Base-by-base conservation (phyloP, 2,113 vertebrate genomes). In the Cyprichromis sp. region DNA sequence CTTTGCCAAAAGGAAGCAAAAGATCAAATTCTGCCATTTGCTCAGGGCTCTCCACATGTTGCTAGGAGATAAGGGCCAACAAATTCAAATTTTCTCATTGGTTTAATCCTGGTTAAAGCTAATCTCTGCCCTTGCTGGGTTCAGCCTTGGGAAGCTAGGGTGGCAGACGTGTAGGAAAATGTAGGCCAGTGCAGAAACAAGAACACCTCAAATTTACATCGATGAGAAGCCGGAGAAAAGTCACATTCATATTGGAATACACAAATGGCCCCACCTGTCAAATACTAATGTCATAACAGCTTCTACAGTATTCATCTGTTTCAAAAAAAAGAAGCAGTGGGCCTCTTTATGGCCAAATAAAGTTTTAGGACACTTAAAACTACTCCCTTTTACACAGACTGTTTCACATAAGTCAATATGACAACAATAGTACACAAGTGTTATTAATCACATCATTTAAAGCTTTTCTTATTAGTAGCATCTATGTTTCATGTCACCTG, bases 71-170 rank as follows among this genome's bases (percentile, higher is more conserved):
- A 94, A 86, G 86, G 93, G 95, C 95, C 93, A 94, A 96, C 92
- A 96, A 95, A 94, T 96, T 93, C 79, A 91, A 95, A 92, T 94
- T 95, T 93, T 91, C 92, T 95, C 93, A 93, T 95, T 93, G 88
- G 90, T 95, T 96, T 95, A 95, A 94, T 96, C 95, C 96, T 95
- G 94, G 92, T 92, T 79, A 89, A 92, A 71, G 94, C 93, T 91
- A 95, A 91, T 92, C 91, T 88, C 86, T 94, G 95, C 94, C 91
- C 93, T 95, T 91, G 92, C 95, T 94, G 92, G 92, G 92, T 93
- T 94, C 94, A 95, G 93, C 93, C 89, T 92, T 92, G 90, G 91
- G 91, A 95, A 91, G 91, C 93, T 83, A 88, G 86, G 92, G 92
- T 86, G 86, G 89, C 89, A 94, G 88, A 92, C 90, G 91, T 93